Percentiles rank a stretch among this genome's conserved stretches.
phyloP scores from a whole-genome alignment of 2,113 vertebrate species.

The Chionomys nivalis region DNA sequence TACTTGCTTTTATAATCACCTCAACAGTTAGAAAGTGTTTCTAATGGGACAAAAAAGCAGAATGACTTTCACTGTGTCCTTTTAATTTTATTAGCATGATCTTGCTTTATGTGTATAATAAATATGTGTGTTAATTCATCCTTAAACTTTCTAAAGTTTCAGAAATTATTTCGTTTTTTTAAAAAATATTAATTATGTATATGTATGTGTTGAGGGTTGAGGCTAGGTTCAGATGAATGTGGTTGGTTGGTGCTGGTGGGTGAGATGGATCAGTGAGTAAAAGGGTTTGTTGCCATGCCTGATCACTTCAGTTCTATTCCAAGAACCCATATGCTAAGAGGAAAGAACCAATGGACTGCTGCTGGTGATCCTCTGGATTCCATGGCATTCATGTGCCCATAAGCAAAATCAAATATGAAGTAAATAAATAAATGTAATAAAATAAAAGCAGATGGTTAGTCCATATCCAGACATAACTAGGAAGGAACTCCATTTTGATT shows the following conservation, averaged over 20 bases:
- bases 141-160: neutral
- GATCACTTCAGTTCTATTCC: neutral
- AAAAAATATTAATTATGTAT: neutral
- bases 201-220: neutral
- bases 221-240: neutral
- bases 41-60: neutral
- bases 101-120: neutral
- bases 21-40: neutral
- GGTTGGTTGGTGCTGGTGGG: neutral
- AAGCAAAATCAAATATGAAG: neutral
- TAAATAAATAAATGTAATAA: neutral
- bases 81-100: neutral
- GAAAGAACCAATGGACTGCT: neutral
- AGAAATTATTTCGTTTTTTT: neutral
- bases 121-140: neutral
- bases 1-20: neutral
- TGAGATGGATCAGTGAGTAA: neutral
- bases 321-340: neutral
- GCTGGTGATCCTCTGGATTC: too few species aligned
- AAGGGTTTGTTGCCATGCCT: rapidly evolving
- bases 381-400: too few species aligned
- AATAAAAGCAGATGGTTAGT: neutral
- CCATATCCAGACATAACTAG: neutral
- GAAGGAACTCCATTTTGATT: neutral
- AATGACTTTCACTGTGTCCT: neutral